Evolutionary conservation across 2,113 vertebrate genomes (phyloP), one percentile per base, ranked within the genome.

Genomic region (Colaptes auratus): DNA sequence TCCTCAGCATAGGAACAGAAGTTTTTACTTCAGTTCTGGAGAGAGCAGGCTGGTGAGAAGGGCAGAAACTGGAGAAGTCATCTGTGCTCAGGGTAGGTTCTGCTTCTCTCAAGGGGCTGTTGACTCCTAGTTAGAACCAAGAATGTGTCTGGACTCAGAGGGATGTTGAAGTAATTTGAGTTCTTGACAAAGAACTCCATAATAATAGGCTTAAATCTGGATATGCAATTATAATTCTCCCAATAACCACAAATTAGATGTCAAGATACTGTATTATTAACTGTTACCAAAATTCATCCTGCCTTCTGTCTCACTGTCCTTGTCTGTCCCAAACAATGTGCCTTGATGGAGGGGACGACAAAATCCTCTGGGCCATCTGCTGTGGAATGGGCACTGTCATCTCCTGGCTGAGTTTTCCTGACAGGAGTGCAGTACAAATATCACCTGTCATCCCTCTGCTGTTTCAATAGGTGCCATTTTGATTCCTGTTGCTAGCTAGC

Each of bases 381-480:
- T 59, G 36, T 25, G 36, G 15, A 35, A 27, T 0, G 8, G 28
- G 4, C 35, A 42, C 14, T 65, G 28, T 44, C 19, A 7, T 28
- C 39, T 63, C 24, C 31, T 72, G 75, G 23, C 12, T 23, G 64
- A 58, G 13, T 50, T 3, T 56, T 58, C 42, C 30, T 17, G 53
- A 17, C 33, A 56, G n/a, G 58, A 66, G 13, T 0, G 0, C 9
- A 19, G 14, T 5, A 27, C 64, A 27, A 56, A 28, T 24, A 21
- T 24, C 14, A 30, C 61, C 66, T 85, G 58, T 30, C n/a, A 24
- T 81, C 60, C n/a, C 25, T 27, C 36, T 52, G 35, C 66, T 69
- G 2, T 30, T 65, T n/a, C 63, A 82, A 61, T 4, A 72, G 42
- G 23, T 64, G 9, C n/a, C 55, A 7, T 33, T 78, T 78, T 73